Base-by-base conservation (phyloP, 23 tunicate species). In the Trididemnum nubilum region DNA sequence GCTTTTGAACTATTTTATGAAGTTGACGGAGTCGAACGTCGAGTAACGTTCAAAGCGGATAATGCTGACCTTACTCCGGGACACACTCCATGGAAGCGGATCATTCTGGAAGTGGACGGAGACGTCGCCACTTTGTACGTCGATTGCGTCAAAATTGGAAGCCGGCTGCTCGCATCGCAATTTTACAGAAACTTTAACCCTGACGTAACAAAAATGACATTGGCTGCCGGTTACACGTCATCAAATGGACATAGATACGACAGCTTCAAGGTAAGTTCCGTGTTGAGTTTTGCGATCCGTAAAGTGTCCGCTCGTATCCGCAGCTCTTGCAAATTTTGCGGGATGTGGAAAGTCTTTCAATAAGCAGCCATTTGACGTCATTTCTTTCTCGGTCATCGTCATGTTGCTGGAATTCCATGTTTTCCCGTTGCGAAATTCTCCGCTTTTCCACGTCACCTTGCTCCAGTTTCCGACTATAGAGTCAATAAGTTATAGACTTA, bases 131-230 rank as follows among this genome's bases (percentile, higher is more conserved):
- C 51, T 25, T 77, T 87, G 2, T 87, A 54, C 67, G 82, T 87
- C 2, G 77, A 87, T 71, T 87, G 92, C 70, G 30, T 30, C 22
- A 36, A 60, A 33, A 50, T 81, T 37, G 86, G 82, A 34, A 54
- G 69, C 27, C 28, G 28, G 4, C 33, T 35, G 5, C 37, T 87
- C 24, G 69, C 61, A 24, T 25, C 65, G 1, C 33, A 37, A 33
- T 87, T 87, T 37, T 87, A 87, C 82, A 36, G 38, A 24, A 19
- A 3, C 26, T n/a, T 87, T 34, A 85, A 87, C 26, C 57, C 92
- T 19, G 18, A 72, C 21, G 33, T 73, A 21, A 87, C 77, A 40
- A 38, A 60, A 44, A 25, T 87, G 61, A 74, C 33, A 2, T 50
- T 87, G 50, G 92, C 86, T 38, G 44, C 75, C 9, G 84, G 73